phyloP scores from a whole-genome alignment of 2,113 vertebrate species.

The Antennarius striatus region DNA sequence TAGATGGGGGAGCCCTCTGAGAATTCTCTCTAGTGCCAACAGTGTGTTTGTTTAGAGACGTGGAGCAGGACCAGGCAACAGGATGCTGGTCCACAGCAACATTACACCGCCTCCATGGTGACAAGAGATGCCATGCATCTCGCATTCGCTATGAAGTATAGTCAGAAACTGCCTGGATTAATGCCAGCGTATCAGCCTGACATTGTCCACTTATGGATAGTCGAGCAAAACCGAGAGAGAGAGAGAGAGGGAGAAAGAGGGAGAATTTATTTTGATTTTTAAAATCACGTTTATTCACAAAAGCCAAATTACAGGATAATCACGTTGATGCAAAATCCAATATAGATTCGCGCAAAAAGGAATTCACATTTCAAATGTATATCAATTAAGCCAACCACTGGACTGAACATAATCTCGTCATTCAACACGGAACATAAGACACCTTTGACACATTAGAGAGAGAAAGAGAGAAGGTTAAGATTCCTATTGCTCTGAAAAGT shows the following conservation, averaged over 20 bases:
- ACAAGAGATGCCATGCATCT: slow-evolving; percentile 36
- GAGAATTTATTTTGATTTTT: no score
- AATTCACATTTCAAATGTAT: no score
- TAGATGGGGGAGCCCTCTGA: slow-evolving; percentile 6
- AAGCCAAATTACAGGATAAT: no score
- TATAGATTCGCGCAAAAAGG: no score
- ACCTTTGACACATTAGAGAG: neutral
- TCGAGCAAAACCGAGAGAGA: slow-evolving; percentile 3
- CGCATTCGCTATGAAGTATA: no score
- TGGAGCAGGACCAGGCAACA: slow-evolving; percentile 32
- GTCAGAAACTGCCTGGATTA: slow-evolving; percentile 31
- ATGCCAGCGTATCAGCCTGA: slow-evolving; percentile 35
- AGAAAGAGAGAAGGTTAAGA: neutral
- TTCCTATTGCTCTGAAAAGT: neutral
- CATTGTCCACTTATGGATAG: slow-evolving; percentile 45
- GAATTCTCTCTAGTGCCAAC: neutral
- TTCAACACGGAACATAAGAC: no score
- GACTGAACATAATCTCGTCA: no score
- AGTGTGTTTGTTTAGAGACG: slow-evolving; percentile 16
- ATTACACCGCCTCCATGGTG: slow-evolving; percentile 16
- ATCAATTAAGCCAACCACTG: no score
- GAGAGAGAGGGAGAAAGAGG: neutral
- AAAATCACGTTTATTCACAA: no score
- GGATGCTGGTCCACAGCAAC: slow-evolving; percentile 3
- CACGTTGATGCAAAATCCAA: no score